Evolutionary conservation across 2,113 vertebrate species (phyloP).

Genomic region (Pterophyllum scalare): DNA sequence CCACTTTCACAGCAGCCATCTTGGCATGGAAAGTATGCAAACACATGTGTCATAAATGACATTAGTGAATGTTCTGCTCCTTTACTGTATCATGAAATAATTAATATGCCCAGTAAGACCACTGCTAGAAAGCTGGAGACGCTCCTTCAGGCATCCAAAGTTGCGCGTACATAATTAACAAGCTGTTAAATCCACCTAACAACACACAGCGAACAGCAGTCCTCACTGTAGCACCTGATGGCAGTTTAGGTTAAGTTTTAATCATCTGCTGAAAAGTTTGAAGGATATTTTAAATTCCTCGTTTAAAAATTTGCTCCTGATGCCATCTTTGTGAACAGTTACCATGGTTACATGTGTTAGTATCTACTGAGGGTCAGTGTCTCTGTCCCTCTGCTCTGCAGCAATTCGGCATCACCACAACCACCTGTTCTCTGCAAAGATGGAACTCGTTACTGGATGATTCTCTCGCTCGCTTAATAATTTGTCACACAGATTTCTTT

Average conservation of each 20-base stretch:
- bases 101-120: not conserved
- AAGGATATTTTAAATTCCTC: not conserved
- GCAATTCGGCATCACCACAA: slow-evolving; percentile 4
- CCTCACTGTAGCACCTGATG: not conserved
- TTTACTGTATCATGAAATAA: not conserved
- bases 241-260: not conserved
- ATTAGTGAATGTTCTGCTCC: not conserved
- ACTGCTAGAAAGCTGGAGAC: rapidly evolving
- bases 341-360: slow-evolving; percentile 6
- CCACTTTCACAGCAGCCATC: not conserved
- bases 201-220: not conserved
- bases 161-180: no score
- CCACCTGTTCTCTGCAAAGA: not conserved
- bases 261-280: not conserved
- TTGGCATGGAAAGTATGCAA: not conserved
- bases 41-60: not conserved
- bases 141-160: not conserved
- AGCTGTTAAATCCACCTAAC: not conserved
- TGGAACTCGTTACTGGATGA: not conserved
- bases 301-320: not conserved
- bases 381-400: slow-evolving; percentile 9
- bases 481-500: not conserved
- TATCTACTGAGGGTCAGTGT: slow-evolving; percentile 16
- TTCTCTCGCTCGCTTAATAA: not conserved
- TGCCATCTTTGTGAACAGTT: not conserved